Evolutionary conservation across 1,140 invertebrate species (phyloP).

Genomic region (Zaprionus capensis): DNA sequence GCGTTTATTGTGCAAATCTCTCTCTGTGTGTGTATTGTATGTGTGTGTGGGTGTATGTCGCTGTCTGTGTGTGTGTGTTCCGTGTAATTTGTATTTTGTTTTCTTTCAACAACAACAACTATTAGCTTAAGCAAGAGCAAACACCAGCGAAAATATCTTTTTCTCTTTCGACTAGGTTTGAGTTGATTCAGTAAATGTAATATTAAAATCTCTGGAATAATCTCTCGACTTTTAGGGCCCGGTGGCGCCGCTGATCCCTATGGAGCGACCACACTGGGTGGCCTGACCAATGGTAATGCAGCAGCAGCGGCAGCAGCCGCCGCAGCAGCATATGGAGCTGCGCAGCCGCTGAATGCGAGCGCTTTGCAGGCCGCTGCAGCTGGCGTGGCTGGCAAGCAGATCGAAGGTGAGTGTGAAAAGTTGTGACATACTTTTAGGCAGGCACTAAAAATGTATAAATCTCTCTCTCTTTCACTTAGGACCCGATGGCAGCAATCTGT

Average conservation of each 20-base stretch:
- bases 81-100: slow-evolving; percentile 27
- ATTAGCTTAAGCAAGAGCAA: slow-evolving; percentile 30
- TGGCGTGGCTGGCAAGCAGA: slow-evolving; percentile 81
- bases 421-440: slow-evolving; percentile 8
- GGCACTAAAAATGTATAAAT: background rate
- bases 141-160: slow-evolving; percentile 1
- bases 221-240: slow-evolving; percentile 65
- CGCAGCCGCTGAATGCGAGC: slow-evolving; percentile 64
- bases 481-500: slow-evolving; percentile 98
- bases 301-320: slow-evolving; percentile 34
- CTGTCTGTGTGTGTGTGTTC: slow-evolving; percentile 25
- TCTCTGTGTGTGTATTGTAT: slow-evolving; percentile 22
- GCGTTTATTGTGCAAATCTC: slow-evolving; percentile 53
- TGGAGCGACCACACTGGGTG: slow-evolving; percentile 58
- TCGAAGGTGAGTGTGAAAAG: slow-evolving; percentile 67
- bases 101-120: background rate
- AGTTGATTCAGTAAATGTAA: background rate
- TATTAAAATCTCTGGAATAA: slow-evolving; percentile 9
- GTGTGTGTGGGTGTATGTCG: slow-evolving; percentile 25
- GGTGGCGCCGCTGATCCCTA: slow-evolving; percentile 69
- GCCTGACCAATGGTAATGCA: slow-evolving; percentile 66
- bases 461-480: slow-evolving; percentile 85
- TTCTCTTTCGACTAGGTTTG: background rate
- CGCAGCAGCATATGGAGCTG: slow-evolving; percentile 56
- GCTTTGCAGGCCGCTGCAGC: slow-evolving; percentile 76